A percentile compares a stretch with the other conserved stretches of the same genome.
phyloP scores from a whole-genome alignment of 2,797 vertebrate species.

The Squalus acanthias region DNA sequence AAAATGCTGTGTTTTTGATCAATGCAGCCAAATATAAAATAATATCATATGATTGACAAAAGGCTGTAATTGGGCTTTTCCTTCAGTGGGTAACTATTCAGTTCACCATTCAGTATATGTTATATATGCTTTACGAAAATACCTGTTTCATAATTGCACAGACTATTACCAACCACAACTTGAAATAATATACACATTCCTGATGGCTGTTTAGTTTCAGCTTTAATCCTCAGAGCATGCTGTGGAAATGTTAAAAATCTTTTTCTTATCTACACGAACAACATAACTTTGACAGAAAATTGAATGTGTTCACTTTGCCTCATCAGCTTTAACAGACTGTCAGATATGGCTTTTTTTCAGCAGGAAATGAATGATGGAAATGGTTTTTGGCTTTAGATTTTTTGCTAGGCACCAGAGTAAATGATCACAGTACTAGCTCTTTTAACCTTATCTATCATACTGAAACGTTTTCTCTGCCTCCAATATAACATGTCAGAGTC shows the following conservation, averaged over 20 bases:
- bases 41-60: not conserved
- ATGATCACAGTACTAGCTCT: constrained; percentile 72
- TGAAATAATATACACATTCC: constrained; percentile 18
- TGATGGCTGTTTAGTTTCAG: constrained; percentile 34
- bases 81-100: not conserved
- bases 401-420: constrained; percentile 61
- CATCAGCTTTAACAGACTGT: constrained; percentile 61
- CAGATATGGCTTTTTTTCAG: constrained; percentile 55
- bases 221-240: constrained; percentile 44
- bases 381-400: constrained; percentile 59
- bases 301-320: constrained; percentile 59
- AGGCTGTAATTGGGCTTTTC: not conserved
- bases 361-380: constrained; percentile 63
- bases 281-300: constrained; percentile 63
- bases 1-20: not conserved
- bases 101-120: not conserved
- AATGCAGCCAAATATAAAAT: not conserved
- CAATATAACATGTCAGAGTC: constrained; percentile 71
- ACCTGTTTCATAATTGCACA: constrained; percentile 13
- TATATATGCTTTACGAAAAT: constrained; percentile 3
- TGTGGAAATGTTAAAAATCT: constrained; percentile 49
- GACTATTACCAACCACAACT: not conserved
- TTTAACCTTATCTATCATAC: constrained; percentile 80
- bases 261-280: constrained; percentile 62
- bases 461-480: constrained; percentile 70